Evolutionary conservation across 2,888 invertebrate genomes (phyloP).

Genomic region (Metacarcinus magister): DNA sequence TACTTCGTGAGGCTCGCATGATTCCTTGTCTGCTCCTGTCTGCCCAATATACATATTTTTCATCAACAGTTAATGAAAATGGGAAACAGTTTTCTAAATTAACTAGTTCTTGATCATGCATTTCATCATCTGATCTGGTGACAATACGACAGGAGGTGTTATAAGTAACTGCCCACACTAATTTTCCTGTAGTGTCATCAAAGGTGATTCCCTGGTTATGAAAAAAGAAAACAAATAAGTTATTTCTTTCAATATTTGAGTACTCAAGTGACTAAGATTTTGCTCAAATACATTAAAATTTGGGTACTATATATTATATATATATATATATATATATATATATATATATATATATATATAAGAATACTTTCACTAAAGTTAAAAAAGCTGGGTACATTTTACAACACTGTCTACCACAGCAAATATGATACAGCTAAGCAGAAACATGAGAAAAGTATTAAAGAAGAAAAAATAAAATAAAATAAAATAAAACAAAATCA

Average conservation of each 20-base stretch:
- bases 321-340: too few relatives aligned
- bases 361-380: too few relatives aligned
- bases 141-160: slow-evolving; percentile 59
- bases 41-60: slow-evolving; percentile 69
- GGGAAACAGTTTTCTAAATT: slow-evolving; percentile 67
- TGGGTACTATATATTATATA: too few relatives aligned
- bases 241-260: not conserved
- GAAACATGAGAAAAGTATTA: not conserved
- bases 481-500: not conserved
- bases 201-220: slow-evolving; percentile 56
- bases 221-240: not conserved
- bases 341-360: too few relatives aligned
- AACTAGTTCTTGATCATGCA: not conserved
- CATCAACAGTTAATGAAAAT: slow-evolving; percentile 65
- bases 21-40: slow-evolving; percentile 70
- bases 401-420: not conserved
- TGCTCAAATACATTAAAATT: not conserved
- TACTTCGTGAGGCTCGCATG: slow-evolving; percentile 64
- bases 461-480: not conserved
- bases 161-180: slow-evolving; percentile 65
- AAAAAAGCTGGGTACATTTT: not conserved
- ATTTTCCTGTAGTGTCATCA: not conserved
- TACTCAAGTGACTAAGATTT: not conserved
- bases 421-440: not conserved
- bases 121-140: not conserved